Evolutionary conservation across 2,888 invertebrate genomes (phyloP), one percentile per base, ranked within the genome.

Genomic region (Yponomeuta cagnagella): DNA sequence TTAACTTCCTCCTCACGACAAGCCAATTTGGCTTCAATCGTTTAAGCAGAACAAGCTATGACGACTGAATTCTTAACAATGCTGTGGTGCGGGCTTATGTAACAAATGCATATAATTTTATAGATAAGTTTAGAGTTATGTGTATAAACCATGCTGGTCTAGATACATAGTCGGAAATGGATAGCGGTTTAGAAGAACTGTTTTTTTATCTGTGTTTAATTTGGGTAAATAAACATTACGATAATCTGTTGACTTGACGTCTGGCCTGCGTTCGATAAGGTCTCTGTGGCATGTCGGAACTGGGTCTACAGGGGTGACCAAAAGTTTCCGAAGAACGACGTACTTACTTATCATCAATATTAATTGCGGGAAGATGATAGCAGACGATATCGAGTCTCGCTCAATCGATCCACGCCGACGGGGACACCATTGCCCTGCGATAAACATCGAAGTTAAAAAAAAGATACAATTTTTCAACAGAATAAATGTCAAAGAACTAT

Each of bases 181-280:
- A 64, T 67, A 66, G 66, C 37, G 52, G 52, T 58, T 66, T 66
- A 67, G 67, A 15, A 67, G 33, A 67, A 67, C 67, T 64, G 37
- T 43, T 15, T 33, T 37, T 33, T 67, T 33, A 67, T 30, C 67
- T 64, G 3, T 58, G 52, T 58, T 58, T 58, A 58, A 15, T 30
- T 30, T 66, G 15, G 15, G 37, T 67, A 67, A 67, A 67, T 67
- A 67, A 37, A 67, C 67, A 33, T 37, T 33, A 43, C 30, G 37
- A 67, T 67, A 67, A 67, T 67, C 67, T 67, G 12, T 67, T 67
- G 67, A 67, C 67, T 67, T 67, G 67, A 43, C 67, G 67, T 67
- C 67, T 64, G 64, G 10, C 64, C 23, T 23, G 64, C 31, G 64
- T n/a, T n/a, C 30, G 64, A 64, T 64, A 64, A 64, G 52, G 52